Evolutionary conservation across 2,797 vertebrate species (phyloP), one percentile per base, ranked within the genome.

Genomic region (Sebastes steindachneri): DNA sequence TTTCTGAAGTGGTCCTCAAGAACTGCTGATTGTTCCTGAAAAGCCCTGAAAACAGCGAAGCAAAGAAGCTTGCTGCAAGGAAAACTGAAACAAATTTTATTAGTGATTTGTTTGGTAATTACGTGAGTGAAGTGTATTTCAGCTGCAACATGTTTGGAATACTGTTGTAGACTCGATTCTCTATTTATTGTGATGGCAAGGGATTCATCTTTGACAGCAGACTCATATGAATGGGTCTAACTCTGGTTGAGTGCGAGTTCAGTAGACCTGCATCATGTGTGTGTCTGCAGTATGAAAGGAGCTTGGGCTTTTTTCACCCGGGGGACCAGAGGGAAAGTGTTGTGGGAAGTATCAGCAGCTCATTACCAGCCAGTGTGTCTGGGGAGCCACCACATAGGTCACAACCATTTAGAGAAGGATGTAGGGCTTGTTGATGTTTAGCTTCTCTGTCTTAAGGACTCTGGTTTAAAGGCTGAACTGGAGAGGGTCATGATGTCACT

Each of bases 331-430:
- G 37, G 58, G 15, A 48, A 55, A 63, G 68, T 85, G 64, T 57
- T 85, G 67, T 55, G 72, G 57, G 76, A 75, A 70, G 57, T 48
- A 54, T 76, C 58, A 55, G 79, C 17, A 62, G 74, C 81, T 88
- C 76, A 87, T 89, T 88, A 85, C 10, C 37, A 86, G 55, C 63
- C 48, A 74, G 53, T 80, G 84, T 75, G 70, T 86, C 85, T 84
- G 59, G 65, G 80, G 68, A 89, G 57, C 54, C 72, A 66, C 63
- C 74, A 63, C 76, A 53, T 31, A 69, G 86, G 79, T 83, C 77
- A 85, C 45, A 59, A 19, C 68, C 64, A 57, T 81, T 84, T 58
- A 79, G 68, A 86, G 72, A 41, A 33, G 31, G 55, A 65, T 45
- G 7, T 11, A 65, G 58, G 15, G 67, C 58, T 54, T 75, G 69